Percentiles rank a stretch among this genome's conserved stretches.
Evolutionary conservation across 2,113 vertebrate species (phyloP).

Genomic region (Polypterus bichir): DNA sequence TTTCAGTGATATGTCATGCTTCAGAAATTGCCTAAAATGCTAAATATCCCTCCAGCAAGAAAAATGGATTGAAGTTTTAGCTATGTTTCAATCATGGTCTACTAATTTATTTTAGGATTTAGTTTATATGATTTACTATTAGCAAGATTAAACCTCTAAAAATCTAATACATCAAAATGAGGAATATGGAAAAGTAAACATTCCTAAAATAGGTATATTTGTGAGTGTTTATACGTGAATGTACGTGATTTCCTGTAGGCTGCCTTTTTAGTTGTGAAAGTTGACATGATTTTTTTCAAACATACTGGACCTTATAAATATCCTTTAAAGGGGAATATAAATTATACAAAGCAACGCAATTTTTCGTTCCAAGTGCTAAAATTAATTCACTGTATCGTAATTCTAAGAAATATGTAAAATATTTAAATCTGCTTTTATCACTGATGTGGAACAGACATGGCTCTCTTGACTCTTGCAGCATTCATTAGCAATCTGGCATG

Average conservation of each 20-base stretch:
- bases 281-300: too few species aligned
- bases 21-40: background rate
- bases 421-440: conserved; percentile 31
- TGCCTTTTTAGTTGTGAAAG: too few species aligned
- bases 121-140: conserved; percentile 30
- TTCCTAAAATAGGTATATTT: conserved; percentile 2
- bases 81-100: conserved; percentile 20
- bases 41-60: conserved; percentile 1
- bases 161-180: conserved; percentile 28
- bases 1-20: conserved; percentile 4
- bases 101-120: conserved; percentile 23
- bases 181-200: conserved; percentile 23
- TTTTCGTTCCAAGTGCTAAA: conserved; percentile 3
- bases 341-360: too few species aligned
- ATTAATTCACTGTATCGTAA: conserved; percentile 16
- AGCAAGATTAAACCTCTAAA: conserved; percentile 17
- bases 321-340: too few species aligned
- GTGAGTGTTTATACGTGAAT: too few species aligned
- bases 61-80: conserved; percentile 27
- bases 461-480: conserved; percentile 47
- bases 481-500: conserved; percentile 48
- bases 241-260: too few species aligned
- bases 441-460: conserved; percentile 39
- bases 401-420: conserved; percentile 14
- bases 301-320: too few species aligned